Evolutionary conservation across 2,113 vertebrate species (phyloP), one percentile per base, ranked within the genome.

Genomic region (Phycodurus eques): DNA sequence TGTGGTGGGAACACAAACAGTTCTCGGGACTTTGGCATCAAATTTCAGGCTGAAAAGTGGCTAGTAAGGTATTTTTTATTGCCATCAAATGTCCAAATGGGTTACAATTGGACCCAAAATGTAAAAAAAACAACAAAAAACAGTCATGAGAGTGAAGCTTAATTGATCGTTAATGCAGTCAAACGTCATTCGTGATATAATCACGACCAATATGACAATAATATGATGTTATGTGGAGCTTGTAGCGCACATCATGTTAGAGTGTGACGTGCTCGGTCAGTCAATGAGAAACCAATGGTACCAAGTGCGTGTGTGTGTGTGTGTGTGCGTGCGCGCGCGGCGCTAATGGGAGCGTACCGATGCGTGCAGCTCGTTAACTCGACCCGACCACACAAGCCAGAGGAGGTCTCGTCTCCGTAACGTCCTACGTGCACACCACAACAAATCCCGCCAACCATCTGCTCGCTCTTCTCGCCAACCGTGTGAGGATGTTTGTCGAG

Each of bases 291-390:
- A 73, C 27, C 75, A 87, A 74, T 49, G 80, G 88, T 76, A 88
- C 86, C 90, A 92, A 91, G 90, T 91, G 57, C 14, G 33, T 31
- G 13, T 22, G 54, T 2, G 47, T 12, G 47, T 12, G 4, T 15
- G 47, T 51, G 46, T 13, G 46, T 14, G 13, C 13, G 9, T 47
- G 51, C 20, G 90, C 87, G 86, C 71, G 73, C 49, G 69, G 84
- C 77, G 59, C 83, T 82, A 80, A 85, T 67, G 84, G 81, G 81
- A 83, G 89, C 77, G 82, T 84, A 78, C 72, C 83, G 87, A 90
- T 84, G 89, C 87, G 80, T 85, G 60, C 81, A 82, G 81, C 80
- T 78, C 71, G 88, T 90, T 79, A 88, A 79, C 80, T 81, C 86
- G 88, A 33, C 81, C 82, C 53, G 83, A 89, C 83, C 90, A 87